A percentile compares a stretch with the other conserved stretches of the same genome.
These are phyloP conservation scores for Cricetomys ansorgei DNA, from an alignment of 2,113 vertebrate species.

Conservation along the genomic window DNA sequence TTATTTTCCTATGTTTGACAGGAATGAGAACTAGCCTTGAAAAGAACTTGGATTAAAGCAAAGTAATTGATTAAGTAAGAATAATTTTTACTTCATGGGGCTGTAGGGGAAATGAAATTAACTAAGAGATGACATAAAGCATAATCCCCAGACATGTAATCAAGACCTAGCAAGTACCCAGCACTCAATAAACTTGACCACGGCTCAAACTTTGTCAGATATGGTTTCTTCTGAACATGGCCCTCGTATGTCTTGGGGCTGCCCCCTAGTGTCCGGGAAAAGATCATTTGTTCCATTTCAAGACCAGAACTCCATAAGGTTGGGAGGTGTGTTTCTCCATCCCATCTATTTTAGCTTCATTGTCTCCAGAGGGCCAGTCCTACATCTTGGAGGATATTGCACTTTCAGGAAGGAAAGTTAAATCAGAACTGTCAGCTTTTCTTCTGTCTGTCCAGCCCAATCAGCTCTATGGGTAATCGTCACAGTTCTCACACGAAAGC, in stretches of 20 bases:
- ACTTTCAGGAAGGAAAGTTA: conserved; percentile 26
- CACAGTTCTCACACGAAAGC: background rate
- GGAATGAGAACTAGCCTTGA: conserved; percentile 35
- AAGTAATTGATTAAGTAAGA: conserved; percentile 47
- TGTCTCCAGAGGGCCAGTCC: conserved; percentile 52
- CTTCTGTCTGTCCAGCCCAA: background rate
- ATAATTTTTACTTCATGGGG: conserved; percentile 31
- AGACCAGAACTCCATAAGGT: background rate
- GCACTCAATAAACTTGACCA: background rate
- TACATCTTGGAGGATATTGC: conserved; percentile 50
- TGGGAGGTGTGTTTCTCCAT: background rate
- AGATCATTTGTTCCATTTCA: background rate
- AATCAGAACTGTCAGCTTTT: conserved; percentile 22
- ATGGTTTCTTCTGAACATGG: background rate
- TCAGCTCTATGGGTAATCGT: conserved; percentile 19
- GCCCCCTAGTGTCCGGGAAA: background rate
- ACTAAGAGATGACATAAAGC: conserved; percentile 19
- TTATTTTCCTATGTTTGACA: conserved; percentile 10
- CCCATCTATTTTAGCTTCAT: conserved; percentile 33
- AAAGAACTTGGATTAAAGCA: conserved; percentile 8
- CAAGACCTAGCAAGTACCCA: background rate
- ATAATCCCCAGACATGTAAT: background rate
- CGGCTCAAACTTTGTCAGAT: background rate
- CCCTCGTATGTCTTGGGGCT: background rate
- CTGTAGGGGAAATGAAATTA: conserved; percentile 47